These are phyloP conservation scores for Zoanthus sansibaricus DNA, from an alignment of 92 coral and sea anemone species.

Conservation along the genomic window DNA sequence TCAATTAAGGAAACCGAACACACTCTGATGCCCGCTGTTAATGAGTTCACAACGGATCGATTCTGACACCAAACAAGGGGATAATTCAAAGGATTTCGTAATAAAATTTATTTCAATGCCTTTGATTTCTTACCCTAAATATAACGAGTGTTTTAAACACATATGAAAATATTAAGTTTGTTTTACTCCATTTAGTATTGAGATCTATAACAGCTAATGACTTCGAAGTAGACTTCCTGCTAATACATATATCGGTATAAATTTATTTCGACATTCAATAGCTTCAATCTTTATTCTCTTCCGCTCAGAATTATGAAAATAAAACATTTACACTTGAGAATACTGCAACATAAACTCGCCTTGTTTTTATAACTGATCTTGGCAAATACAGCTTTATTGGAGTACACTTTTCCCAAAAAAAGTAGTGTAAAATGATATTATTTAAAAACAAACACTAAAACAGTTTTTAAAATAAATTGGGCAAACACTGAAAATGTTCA, in stretches of 20 bases:
- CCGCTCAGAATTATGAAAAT: conserved; percentile 24
- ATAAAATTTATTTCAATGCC: conserved; percentile 46
- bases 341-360: conserved; percentile 18
- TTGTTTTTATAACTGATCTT: conserved; percentile 26
- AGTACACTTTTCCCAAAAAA: conserved; percentile 17
- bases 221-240: conserved; percentile 7
- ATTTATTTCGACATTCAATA: conserved; percentile 26
- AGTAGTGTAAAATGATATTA: conserved; percentile 21
- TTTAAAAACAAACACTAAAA: conserved; percentile 1
- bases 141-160: conserved; percentile 3
- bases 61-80: conserved; percentile 36
- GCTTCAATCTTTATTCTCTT: not conserved
- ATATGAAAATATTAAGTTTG: conserved; percentile 6
- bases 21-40: conserved; percentile 62
- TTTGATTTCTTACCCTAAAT: conserved; percentile 30
- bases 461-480: conserved; percentile 11
- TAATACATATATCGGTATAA: conserved; percentile 4
- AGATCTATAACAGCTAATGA: conserved; percentile 38
- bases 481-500: conserved; percentile 8
- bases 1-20: conserved; percentile 74
- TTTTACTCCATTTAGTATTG: conserved; percentile 19
- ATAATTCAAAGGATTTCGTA: conserved; percentile 32
- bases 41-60: conserved; percentile 39
- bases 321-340: conserved; percentile 40
- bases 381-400: conserved; percentile 23